These are phyloP conservation scores for Threskiornis aethiopicus DNA, from an alignment of 2,797 vertebrate species.

Conservation along the genomic window DNA sequence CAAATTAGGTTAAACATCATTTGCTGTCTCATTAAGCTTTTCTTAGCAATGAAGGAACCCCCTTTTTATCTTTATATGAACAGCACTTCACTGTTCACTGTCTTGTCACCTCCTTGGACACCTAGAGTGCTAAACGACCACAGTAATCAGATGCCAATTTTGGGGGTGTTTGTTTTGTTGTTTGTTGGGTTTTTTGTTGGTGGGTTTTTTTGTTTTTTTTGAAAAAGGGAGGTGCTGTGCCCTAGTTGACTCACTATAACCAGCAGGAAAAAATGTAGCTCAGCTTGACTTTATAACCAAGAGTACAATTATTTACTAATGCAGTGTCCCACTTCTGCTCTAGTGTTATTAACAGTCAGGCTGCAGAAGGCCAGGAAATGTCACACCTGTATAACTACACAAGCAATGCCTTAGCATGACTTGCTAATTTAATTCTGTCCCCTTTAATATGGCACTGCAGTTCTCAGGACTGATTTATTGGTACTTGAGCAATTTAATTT, in stretches of 20 bases:
- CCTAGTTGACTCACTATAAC: neutral
- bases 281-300: neutral
- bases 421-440: neutral
- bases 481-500: neutral
- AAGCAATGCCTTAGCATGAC: neutral
- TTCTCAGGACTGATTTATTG: neutral
- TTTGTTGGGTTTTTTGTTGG: neutral
- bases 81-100: neutral
- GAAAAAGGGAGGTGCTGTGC: neutral
- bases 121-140: neutral
- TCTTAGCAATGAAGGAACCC: neutral
- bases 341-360: neutral
- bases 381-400: neutral
- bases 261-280: neutral
- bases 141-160: neutral
- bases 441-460: neutral
- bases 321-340: neutral
- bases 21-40: neutral
- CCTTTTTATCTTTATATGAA: neutral
- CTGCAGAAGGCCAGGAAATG: neutral
- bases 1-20: neutral
- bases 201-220: neutral
- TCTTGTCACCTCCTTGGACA: neutral
- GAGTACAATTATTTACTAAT: neutral
- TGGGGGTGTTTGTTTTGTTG: fast-evolving